phyloP scores from a whole-genome alignment of 30 jellyfish, hydroid and myxozoan species.

The Aurelia sp. region DNA sequence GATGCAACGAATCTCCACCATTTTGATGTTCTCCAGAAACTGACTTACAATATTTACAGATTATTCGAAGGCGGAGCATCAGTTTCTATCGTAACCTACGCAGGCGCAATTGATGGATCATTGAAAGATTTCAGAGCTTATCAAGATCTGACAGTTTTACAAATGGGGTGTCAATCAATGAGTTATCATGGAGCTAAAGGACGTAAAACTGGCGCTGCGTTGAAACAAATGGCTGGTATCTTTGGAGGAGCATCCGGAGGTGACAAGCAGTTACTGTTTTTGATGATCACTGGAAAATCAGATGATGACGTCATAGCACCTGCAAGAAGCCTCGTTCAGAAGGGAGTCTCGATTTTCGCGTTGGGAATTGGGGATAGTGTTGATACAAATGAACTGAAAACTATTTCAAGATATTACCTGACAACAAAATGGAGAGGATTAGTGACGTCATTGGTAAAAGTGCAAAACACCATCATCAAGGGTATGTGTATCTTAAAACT shows the following conservation, averaged over 20 bases:
- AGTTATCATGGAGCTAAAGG: slow-evolving; percentile 82
- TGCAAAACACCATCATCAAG: slow-evolving; percentile 85
- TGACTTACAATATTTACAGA: slow-evolving; percentile 80
- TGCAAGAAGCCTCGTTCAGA: slow-evolving; percentile 89
- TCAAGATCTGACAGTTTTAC: slow-evolving; percentile 91
- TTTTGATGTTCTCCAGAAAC: slow-evolving; percentile 91
- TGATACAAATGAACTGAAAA: slow-evolving; percentile 83
- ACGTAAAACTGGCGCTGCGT: slow-evolving; percentile 95
- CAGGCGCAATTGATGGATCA: slow-evolving; percentile 73
- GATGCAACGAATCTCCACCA: slow-evolving; percentile 95
- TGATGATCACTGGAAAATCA: slow-evolving; percentile 94
- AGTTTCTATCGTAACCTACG: slow-evolving; percentile 88
- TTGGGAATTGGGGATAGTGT: slow-evolving; percentile 92
- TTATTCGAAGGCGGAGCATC: slow-evolving; percentile 86
- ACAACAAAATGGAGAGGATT: slow-evolving; percentile 97
- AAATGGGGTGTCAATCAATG: slow-evolving; percentile 90
- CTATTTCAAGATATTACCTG: slow-evolving; percentile 91
- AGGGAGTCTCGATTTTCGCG: slow-evolving; percentile 96
- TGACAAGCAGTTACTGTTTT: slow-evolving; percentile 74
- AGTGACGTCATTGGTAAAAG: slow-evolving; percentile 86
- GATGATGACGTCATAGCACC: slow-evolving; percentile 99
- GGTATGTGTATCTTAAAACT: slow-evolving; percentile 47
- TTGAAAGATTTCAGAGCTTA: slow-evolving; percentile 70
- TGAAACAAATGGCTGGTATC: slow-evolving; percentile 67
- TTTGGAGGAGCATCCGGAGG: slow-evolving; percentile 72